Base-by-base conservation (phyloP, 2,797 vertebrate species). In the Vultur gryphus region DNA sequence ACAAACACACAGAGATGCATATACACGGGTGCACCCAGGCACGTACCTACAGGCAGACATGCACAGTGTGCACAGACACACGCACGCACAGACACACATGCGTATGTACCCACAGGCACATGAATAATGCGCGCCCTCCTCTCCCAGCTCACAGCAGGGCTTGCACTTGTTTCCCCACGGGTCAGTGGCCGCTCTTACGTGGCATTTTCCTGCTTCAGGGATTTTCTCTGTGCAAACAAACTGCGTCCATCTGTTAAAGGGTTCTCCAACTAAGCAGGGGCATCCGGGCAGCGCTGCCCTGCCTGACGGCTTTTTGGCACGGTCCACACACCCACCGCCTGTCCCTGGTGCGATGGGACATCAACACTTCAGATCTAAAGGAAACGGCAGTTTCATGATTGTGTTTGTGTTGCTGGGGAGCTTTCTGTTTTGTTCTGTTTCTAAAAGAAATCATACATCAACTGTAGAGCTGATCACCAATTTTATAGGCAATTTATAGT, bases 41-140 rank as follows among this genome's bases (percentile, higher is more conserved):
- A 6, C 6, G 2, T 8, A 2, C 20, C 3, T 9, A 0, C 48
- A 2, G 72, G 4, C 77, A 5, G 65, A 16, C 2, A 1, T 2
- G 23, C 67, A 1, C 20, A 6, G 37, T 3, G 14, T 6, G 39
- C 49, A 4, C 65, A 2, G 43, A 3, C 51, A 15, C 39, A 24
- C 1, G 20, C 39, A 19, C 65, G 7, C 44, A 4, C 19, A 8
- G 21, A 8, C 59, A 15, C 29, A 2, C 31, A 4, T 5, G 2
- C 5, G 0, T 18, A 0, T 1, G 54, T 0, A 3, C 18, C 28
- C 49, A 2, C 49, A 10, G 82, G 23, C 83, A 48, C 55, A 31
- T 1, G 3, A 20, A 10, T 15, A 46, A 26, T 1, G 29, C 1
- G 4, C 5, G 2, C 25, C 54, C 46, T 43, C 33, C 72, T 20